Conservation (phyloP, 2,797 vertebrate genomes). For the Chiropotes sagulatus region DNA sequence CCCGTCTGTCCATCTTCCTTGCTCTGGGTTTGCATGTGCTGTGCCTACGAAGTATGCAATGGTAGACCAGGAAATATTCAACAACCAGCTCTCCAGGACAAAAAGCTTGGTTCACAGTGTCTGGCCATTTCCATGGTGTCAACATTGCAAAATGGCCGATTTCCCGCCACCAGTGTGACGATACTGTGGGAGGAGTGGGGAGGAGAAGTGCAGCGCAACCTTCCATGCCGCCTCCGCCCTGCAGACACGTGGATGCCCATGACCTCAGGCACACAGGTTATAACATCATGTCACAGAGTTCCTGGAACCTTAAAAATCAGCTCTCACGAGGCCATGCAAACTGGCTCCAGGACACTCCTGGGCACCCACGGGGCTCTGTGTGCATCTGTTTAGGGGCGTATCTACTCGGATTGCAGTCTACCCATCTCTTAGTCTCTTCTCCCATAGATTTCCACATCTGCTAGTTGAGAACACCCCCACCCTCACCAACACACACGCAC, state of each 20-base stretch:
- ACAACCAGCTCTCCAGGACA: not conserved
- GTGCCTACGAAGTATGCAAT: fast-evolving
- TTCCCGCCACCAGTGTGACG: fast-evolving
- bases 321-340: not conserved
- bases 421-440: not conserved
- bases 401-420: fast-evolving
- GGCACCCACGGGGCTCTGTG: fast-evolving
- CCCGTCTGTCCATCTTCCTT: not conserved
- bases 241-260: fast-evolving
- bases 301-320: not conserved
- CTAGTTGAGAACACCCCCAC: fast-evolving
- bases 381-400: fast-evolving
- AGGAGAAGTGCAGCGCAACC: fast-evolving
- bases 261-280: fast-evolving
- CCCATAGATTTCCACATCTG: not conserved
- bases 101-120: fast-evolving
- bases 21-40: not conserved
- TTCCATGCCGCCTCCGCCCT: fast-evolving
- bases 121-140: fast-evolving
- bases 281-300: too few relatives aligned
- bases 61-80: not conserved
- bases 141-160: fast-evolving
- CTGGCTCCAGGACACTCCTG: not conserved
- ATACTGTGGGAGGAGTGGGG: fast-evolving
- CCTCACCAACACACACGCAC: not conserved